phyloP scores from a whole-genome alignment of 2,797 vertebrate species.

The Hydrolagus colliei region DNA sequence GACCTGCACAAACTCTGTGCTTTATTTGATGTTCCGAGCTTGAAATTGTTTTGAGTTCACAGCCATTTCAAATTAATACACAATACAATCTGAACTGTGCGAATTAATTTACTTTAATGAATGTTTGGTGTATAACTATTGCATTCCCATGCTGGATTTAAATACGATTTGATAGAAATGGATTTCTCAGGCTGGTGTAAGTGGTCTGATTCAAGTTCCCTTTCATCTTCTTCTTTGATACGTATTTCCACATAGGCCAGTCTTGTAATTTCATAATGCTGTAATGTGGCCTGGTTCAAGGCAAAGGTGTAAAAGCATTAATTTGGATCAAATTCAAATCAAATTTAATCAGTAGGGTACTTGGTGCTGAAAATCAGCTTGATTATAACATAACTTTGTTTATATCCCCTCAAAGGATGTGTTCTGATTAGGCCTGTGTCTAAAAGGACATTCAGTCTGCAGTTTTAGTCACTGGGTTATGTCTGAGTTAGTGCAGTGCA shows the following conservation, averaged over 20 bases:
- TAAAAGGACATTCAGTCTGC: not conserved
- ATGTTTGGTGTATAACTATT: conserved; percentile 12
- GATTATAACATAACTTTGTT: conserved; percentile 8
- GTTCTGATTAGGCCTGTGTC: not conserved
- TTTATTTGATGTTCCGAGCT: not conserved
- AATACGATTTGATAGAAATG: conserved; percentile 27
- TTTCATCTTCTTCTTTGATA: conserved; percentile 24
- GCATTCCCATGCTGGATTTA: conserved; percentile 27
- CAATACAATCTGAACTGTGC: conserved; percentile 3
- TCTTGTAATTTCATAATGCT: conserved; percentile 20
- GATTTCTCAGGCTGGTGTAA: conserved; percentile 18
- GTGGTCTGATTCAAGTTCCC: conserved; percentile 23
- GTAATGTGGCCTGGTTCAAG: not conserved
- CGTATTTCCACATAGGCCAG: not conserved
- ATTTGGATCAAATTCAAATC: conserved; percentile 20
- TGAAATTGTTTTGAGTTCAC: not conserved
- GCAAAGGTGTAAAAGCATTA: conserved; percentile 10
- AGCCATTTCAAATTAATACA: conserved; percentile 15
- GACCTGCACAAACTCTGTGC: not conserved
- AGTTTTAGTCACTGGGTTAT: not conserved
- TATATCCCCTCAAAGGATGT: not conserved
- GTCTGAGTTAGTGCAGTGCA: not conserved
- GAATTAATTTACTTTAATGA: conserved; percentile 28
- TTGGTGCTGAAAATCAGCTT: not conserved
- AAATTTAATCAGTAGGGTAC: conserved; percentile 23